Conservation (phyloP, 1,140 invertebrate species). For the Bombus vancouverensis region DNA sequence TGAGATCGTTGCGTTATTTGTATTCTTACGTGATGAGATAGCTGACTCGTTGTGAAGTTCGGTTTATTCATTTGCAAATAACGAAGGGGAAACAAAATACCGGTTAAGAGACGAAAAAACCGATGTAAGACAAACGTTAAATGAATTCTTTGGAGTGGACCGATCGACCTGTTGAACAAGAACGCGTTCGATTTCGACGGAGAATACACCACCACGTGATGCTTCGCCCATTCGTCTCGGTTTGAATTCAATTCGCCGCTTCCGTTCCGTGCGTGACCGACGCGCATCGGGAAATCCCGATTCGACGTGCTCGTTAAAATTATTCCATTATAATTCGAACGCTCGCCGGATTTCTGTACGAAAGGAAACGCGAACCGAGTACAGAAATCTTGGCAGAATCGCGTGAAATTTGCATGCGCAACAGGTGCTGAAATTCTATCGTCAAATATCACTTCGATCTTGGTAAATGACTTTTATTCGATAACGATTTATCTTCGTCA, state of each 20-base stretch:
- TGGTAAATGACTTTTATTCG: too few species aligned
- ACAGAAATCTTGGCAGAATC: neutral
- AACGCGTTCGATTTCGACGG: slow-evolving; percentile 26
- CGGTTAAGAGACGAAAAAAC: neutral
- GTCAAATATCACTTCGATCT: neutral
- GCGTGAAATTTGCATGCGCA: slow-evolving; percentile 28
- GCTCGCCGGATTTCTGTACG: neutral
- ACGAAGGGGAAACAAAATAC: neutral
- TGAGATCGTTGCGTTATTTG: neutral
- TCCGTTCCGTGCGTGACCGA: slow-evolving; percentile 48
- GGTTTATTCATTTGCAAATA: neutral
- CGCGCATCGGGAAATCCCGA: neutral
- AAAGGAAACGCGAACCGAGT: too few species aligned
- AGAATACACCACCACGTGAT: neutral
- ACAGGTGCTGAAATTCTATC: neutral
- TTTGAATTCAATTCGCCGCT: slow-evolving; percentile 39
- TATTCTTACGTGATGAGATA: neutral
- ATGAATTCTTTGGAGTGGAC: neutral
- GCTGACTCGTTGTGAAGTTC: neutral
- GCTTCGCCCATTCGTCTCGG: slow-evolving; percentile 23
- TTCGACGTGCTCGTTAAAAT: slow-evolving; percentile 53
- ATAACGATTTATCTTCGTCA: neutral
- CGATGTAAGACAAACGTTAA: neutral
- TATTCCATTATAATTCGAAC: slow-evolving; percentile 22
- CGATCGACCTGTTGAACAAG: neutral